Conservation (phyloP, 2,797 vertebrate species). For the Ara ararauna region DNA sequence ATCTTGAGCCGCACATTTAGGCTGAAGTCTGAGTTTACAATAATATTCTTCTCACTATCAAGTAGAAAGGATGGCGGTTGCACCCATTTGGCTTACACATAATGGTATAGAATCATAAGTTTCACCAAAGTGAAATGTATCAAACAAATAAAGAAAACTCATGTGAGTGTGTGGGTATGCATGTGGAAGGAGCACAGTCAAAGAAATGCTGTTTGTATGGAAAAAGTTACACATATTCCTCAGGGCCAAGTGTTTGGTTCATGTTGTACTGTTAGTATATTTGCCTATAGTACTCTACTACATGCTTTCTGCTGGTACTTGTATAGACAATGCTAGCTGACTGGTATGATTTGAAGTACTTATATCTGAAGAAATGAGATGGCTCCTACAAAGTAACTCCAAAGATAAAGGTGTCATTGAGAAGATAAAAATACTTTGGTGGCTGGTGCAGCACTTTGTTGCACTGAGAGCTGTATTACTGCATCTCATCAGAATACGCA, state of each 20-base stretch:
- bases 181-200: background rate
- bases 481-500: background rate
- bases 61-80: background rate
- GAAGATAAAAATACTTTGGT: background rate
- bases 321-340: background rate
- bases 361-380: background rate
- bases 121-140: background rate
- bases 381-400: background rate
- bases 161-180: rapidly evolving
- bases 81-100: background rate
- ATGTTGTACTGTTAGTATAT: background rate
- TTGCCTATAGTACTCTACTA: background rate
- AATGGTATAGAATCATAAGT: background rate
- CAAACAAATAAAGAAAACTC: background rate
- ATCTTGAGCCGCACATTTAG: background rate
- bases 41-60: background rate
- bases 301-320: background rate
- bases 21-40: background rate
- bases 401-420: background rate
- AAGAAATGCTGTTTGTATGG: background rate
- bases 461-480: background rate
- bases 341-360: background rate
- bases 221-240: background rate
- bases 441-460: background rate
- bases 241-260: background rate